A percentile compares a stretch with the other conserved stretches of the same genome.
These are phyloP conservation scores for Poeciliopsis gracilis DNA, from an alignment of 2,797 vertebrate species.

Conservation along the genomic window DNA sequence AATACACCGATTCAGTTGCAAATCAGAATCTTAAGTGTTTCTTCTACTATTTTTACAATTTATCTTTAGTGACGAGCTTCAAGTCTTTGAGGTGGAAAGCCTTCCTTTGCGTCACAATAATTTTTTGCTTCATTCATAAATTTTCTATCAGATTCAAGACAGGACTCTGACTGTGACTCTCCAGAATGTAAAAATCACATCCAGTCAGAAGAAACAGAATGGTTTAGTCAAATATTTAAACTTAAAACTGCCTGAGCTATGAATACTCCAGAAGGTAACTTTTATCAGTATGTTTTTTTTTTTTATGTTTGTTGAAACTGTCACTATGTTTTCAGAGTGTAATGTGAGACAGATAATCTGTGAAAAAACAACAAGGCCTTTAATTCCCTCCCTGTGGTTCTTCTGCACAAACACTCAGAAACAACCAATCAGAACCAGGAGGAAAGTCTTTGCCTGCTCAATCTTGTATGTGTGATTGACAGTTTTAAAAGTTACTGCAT, in stretches of 20 bases:
- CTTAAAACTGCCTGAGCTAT: neutral
- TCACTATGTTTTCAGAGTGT: too few relatives aligned
- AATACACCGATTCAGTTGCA: neutral
- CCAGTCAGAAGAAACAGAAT: neutral
- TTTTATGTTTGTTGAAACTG: too few relatives aligned
- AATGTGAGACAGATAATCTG: too few relatives aligned
- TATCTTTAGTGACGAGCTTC: neutral
- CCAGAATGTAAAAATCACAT: neutral
- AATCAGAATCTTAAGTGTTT: neutral
- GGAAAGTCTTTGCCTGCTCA: too few relatives aligned
- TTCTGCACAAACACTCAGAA: too few relatives aligned
- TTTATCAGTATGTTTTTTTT: too few relatives aligned
- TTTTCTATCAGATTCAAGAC: neutral
- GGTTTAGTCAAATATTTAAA: neutral
- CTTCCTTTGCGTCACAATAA: neutral
- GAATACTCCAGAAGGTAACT: neutral
- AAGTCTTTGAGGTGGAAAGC: neutral
- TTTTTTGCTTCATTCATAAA: neutral
- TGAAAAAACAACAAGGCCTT: too few relatives aligned
- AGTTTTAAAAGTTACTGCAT: neutral
- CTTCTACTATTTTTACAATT: neutral
- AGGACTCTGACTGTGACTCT: neutral
- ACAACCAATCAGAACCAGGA: too few relatives aligned
- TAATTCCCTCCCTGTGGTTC: too few relatives aligned
- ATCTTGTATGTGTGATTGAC: neutral